Evolutionary conservation across 2,797 vertebrate genomes (phyloP).

Genomic region (Acanthornis magna): DNA sequence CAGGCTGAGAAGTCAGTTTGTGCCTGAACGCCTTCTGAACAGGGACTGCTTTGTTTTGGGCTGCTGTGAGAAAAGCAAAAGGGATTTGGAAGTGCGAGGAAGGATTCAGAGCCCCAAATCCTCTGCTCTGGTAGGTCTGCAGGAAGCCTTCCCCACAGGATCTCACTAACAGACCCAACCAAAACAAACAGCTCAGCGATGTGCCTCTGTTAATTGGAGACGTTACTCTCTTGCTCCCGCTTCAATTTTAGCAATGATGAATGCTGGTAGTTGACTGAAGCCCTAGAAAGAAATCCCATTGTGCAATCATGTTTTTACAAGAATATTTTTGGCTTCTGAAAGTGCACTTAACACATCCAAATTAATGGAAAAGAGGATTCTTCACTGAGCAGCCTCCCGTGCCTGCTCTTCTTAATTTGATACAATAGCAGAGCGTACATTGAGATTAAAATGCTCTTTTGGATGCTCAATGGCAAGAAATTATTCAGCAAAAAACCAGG

Average conservation of each 20-base stretch:
- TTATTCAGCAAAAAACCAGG: slow-evolving; percentile 63
- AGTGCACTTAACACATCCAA: slow-evolving; percentile 55
- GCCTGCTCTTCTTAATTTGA: slow-evolving; percentile 73
- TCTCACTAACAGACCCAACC: not conserved
- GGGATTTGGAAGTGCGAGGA: not conserved
- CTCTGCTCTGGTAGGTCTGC: not conserved
- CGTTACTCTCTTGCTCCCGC: not conserved
- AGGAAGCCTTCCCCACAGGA: not conserved
- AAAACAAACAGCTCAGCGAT: not conserved
- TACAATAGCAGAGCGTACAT: slow-evolving; percentile 72
- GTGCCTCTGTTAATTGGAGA: not conserved
- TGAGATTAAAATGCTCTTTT: slow-evolving; percentile 77
- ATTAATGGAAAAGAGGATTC: slow-evolving; percentile 68
- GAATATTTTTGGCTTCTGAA: slow-evolving; percentile 63
- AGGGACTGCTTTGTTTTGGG: not conserved
- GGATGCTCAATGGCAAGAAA: slow-evolving; percentile 70
- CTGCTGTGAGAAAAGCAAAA: not conserved
- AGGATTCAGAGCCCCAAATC: not conserved
- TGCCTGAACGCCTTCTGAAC: not conserved
- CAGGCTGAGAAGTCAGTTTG: not conserved
- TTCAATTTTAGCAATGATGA: slow-evolving; percentile 38
- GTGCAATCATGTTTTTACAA: slow-evolving; percentile 50
- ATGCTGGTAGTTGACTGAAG: slow-evolving; percentile 20
- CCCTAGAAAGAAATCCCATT: slow-evolving; percentile 47
- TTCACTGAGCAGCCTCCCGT: slow-evolving; percentile 62